These are phyloP conservation scores for Centrocercus urophasianus DNA, from an alignment of 2,113 vertebrate species.

Conservation along the genomic window DNA sequence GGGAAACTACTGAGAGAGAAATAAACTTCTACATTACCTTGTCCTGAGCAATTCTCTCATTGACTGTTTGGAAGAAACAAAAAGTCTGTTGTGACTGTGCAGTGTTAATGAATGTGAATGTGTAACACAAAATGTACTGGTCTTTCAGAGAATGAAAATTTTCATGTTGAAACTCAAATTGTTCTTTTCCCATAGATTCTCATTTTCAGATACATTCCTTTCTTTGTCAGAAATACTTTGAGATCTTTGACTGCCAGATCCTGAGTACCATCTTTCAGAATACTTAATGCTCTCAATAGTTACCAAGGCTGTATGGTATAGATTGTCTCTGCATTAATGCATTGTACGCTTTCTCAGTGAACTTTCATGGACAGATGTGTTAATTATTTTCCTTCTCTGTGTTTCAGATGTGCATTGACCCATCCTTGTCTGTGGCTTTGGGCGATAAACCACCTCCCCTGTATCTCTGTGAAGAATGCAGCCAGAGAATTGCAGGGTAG, in stretches of 20 bases:
- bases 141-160: not conserved
- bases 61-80: not conserved
- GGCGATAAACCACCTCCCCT: conserved; percentile 98
- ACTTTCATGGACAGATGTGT: not conserved
- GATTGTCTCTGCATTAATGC: not conserved
- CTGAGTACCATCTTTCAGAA: not conserved
- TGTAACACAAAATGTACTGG: not conserved
- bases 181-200: not conserved
- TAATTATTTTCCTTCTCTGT: conserved; percentile 53
- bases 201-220: not conserved
- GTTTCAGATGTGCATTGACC: conserved; percentile 98
- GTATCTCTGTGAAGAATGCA: conserved; percentile 98
- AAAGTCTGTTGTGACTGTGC: not conserved
- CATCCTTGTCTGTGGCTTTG: conserved; percentile 94
- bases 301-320: not conserved
- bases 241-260: not conserved
- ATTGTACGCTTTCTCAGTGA: not conserved
- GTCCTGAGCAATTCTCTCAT: not conserved
- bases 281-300: not conserved
- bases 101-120: not conserved
- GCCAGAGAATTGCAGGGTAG: conserved; percentile 96
- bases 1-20: not conserved
- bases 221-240: not conserved
- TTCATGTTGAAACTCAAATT: not conserved
- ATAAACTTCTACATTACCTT: not conserved